phyloP scores from a whole-genome alignment of 2,888 invertebrate species.

The Drosophila infuscata region DNA sequence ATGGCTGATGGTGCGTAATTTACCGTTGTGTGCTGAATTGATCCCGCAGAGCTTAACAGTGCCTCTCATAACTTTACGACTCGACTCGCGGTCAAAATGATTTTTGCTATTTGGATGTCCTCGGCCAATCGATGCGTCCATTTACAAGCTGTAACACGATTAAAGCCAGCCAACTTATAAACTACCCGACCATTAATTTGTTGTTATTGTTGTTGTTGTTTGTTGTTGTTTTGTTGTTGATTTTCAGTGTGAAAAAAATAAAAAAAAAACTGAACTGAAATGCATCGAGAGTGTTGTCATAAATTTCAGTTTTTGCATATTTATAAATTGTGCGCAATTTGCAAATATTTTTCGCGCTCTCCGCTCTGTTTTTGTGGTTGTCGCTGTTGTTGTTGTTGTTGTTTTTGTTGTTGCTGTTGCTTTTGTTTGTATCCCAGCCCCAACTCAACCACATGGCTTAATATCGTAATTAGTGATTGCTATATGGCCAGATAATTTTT shows the following conservation, averaged over 20 bases:
- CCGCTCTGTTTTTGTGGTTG: conserved; percentile 17
- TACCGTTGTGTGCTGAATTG: conserved; percentile 55
- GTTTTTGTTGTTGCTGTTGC: conserved; percentile 18
- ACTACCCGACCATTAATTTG: conserved; percentile 58
- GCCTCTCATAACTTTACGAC: conserved; percentile 72
- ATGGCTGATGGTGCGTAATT: conserved; percentile 47
- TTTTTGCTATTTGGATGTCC: conserved; percentile 49
- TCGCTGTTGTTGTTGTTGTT: conserved; percentile 20
- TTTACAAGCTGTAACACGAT: conserved; percentile 64
- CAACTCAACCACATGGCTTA: conserved; percentile 46
- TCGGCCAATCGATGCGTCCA: conserved; percentile 48
- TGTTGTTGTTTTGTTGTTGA: conserved; percentile 17
- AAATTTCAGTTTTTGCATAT: conserved; percentile 59
- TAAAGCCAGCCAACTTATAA: conserved; percentile 53
- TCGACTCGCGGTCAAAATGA: conserved; percentile 57
- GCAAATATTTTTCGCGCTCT: conserved; percentile 41
- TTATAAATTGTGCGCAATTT: conserved; percentile 55
- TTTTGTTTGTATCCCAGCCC: conserved; percentile 10
- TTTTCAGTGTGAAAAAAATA: conserved; percentile 11
- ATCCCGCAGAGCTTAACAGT: conserved; percentile 79
- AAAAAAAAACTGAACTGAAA: background rate
- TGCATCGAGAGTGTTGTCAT: conserved; percentile 37
- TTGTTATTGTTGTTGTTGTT: conserved; percentile 28
- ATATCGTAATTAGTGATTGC: conserved; percentile 57
- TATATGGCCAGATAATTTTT: conserved; percentile 33